Evolutionary conservation across 2,797 vertebrate species (phyloP), one percentile per base, ranked within the genome.

Genomic region (Sebastes cheni): DNA sequence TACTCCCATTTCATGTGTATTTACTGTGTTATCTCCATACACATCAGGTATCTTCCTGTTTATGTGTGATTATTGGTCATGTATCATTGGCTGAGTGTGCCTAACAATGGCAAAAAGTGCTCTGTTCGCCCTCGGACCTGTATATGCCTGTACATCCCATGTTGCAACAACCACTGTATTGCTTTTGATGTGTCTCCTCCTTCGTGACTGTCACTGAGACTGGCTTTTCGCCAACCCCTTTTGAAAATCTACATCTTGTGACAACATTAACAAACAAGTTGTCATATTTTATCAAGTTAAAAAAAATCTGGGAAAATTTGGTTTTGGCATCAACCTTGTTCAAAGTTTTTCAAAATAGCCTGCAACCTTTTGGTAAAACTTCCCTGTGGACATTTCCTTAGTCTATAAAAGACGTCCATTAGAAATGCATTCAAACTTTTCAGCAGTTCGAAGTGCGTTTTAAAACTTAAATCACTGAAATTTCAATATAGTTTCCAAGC

Each of bases 151-250:
- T 92, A 93, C 93, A 93, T 91, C 88, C 86, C 92, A 94, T 91
- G 90, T 95, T 95, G 92, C 90, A 87, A 92, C 89, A 90, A 90
- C 91, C 93, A 93, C 91, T 91, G 91, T 93, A 91, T 87, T 92
- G 94, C 90, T 95, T 94, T 94, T 85, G 90, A 95, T 93, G 91
- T 94, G 77, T 93, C 90, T 91, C 87, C 91, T 93, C 90, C 92
- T 92, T 62, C 88, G 86, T 91, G 87, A 93, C 86, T 85, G 87
- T 91, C 84, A 86, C 89, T 75, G 80, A 91, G 86, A 86, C 88
- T 71, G 89, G 88, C 88, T 86, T 79, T 81, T 74, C 46, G 86
- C 79, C 76, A 72, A n/a, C 67, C 77, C 78, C 77, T 67, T 79
- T 62, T 70, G 58, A 78, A 87, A 88, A 88, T 75, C 85, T 64